A percentile compares a stretch with the other conserved stretches of the same genome.
Conservation (phyloP, 2,888 invertebrate species). For the Apotomis capreana region DNA sequence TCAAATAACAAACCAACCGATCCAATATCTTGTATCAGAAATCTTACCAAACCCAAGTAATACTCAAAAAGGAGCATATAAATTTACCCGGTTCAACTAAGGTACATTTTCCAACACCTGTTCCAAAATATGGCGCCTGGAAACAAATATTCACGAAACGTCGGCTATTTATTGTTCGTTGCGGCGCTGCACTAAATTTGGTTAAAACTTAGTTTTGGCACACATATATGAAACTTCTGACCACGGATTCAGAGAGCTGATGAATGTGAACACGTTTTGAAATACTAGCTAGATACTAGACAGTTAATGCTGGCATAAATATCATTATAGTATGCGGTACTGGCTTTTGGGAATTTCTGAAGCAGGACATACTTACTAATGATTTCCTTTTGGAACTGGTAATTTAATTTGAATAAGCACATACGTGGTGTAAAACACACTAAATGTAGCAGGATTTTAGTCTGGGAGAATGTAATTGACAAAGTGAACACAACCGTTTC, state of each 20-base stretch:
- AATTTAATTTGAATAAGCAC: too few relatives aligned
- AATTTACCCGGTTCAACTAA: background rate
- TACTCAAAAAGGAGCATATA: conserved; percentile 1
- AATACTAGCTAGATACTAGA: background rate
- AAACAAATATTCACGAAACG: conserved; percentile 34
- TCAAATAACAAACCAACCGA: too few relatives aligned
- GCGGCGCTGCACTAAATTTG: conserved; percentile 28
- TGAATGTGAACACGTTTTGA: background rate
- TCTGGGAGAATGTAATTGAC: too few relatives aligned
- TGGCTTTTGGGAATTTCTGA: too few relatives aligned
- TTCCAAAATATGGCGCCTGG: conserved; percentile 6
- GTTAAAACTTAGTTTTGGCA: conserved; percentile 31
- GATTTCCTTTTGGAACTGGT: too few relatives aligned
- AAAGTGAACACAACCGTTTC: too few relatives aligned
- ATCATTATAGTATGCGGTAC: too few relatives aligned
- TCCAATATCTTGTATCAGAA: background rate
- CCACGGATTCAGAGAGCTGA: conserved; percentile 4
- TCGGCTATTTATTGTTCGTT: conserved; percentile 28
- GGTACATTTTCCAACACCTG: conserved; percentile 25
- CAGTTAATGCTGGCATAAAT: background rate
- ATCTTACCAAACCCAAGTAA: background rate
- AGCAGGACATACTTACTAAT: too few relatives aligned
- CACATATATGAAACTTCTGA: conserved; percentile 25
- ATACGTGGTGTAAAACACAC: too few relatives aligned
- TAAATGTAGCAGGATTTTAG: too few relatives aligned